Evolutionary conservation across 2,888 invertebrate genomes (phyloP), one percentile per base, ranked within the genome.

Genomic region (Chrysotoxum bicinctum): DNA sequence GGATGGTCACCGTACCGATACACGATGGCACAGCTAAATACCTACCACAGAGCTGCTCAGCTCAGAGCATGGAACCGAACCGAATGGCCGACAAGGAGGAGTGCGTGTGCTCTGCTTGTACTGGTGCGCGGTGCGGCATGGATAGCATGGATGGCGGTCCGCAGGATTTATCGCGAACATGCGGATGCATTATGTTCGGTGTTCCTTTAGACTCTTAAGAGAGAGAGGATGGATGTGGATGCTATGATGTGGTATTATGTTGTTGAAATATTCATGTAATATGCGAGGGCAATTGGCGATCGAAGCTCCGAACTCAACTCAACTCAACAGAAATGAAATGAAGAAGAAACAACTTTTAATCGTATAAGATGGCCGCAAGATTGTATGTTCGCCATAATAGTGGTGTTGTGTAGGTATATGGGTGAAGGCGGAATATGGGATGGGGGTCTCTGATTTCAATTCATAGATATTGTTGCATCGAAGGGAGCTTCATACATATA

Each of bases 101-200:
- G 64, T 83, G 79, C 74, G 75, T 70, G 30, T 40, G 62, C 50
- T 62, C 21, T 21, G 62, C 62, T 58, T 45, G 70, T 72, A 48
- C 12, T 75, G n/a, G 75, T 69, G 56, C 56, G 68, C 56, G 68
- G 70, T 68, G 21, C 32, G 14, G 56, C 62, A 26, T 62, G 16
- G 12, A 35, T 12, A 12, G 14, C 37, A 5, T n/a, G 5, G 6
- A n/a, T 4, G 60, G 43, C 45, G 14, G 68, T 58, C 68, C 68
- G 80, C 84, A 81, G 85, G 85, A 85, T 85, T 85, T 85, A 85
- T 85, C 85, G 76, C 73, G 40, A 85, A 80, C 85, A 85, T 85
- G 85, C 76, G 73, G 85, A 81, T 81, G 76, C 85, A 81, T 80
- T 62, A 80, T 85, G 85, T 85, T 85, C 70, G 77, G 64, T 80